Evolutionary conservation across 2,797 vertebrate species (phyloP), one percentile per base, ranked within the genome.

Genomic region (Nyctalus aviator): DNA sequence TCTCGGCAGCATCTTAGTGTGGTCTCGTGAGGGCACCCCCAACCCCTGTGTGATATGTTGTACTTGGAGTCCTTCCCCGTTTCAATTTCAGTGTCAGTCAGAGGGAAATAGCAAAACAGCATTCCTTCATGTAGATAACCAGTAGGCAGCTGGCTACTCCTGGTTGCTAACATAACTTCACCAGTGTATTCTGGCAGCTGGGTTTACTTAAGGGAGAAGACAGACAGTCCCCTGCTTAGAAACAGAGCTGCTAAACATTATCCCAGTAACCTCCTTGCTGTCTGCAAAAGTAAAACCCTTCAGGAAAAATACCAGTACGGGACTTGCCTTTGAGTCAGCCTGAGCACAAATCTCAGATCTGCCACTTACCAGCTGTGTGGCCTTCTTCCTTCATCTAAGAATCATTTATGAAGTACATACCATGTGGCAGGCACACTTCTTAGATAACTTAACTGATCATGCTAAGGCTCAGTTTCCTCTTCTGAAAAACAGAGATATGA

Each of bases 111-210:
- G 83, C 85, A 88, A 94, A 95, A 96, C 84, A 94, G 94, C 84
- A n/a, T 94, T 97, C 55, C 95, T 96, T 84, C 84, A 78, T 95
- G 97, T 95, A 96, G 89, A 96, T 88, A 97, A 96, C 27, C 69
- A 95, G 59, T 41, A 48, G 95, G 71, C 64, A 93, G 75, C 93
- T 96, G 90, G 94, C 76, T 95, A 71, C 90, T 94, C 35, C n/a
- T 75, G 77, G 94, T n/a, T 50, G 79, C 55, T 91, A 97, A 93
- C 32, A 17, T 84, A 97, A 69, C 46, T 87, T 77, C 83, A 86
- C 85, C 88, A 94, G 66, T 64, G 55, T 90, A 85, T 91, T 94
- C 81, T 88, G 83, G 90, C 84, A 97, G 73, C 77, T 59, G n/a
- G 76, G 59, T 53, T 97, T 91, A 83, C 68, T 96, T 92, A 37